Conservation (phyloP, 2,888 invertebrate species). For the Pteria penguin region DNA sequence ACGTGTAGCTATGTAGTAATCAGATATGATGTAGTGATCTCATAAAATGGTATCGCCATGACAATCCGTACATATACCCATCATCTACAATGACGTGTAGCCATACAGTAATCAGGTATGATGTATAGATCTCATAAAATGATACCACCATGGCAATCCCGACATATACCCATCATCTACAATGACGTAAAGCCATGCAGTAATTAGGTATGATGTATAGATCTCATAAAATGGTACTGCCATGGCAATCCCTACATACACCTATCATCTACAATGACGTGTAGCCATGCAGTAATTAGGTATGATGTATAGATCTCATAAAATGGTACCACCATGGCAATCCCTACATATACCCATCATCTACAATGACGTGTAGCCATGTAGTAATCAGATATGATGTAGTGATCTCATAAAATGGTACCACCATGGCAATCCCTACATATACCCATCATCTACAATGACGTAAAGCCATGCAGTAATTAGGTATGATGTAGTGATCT, state of each 20-base stretch:
- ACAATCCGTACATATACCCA: slow-evolving; percentile 94
- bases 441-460: slow-evolving; percentile 85
- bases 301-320: slow-evolving; percentile 64
- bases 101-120: slow-evolving; percentile 81
- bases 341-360: too few species aligned
- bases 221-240: slow-evolving; percentile 93
- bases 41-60: slow-evolving; percentile 95
- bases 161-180: slow-evolving; percentile 89
- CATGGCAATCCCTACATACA: slow-evolving; percentile 95
- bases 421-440: slow-evolving; percentile 85
- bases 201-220: slow-evolving; percentile 79
- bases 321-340: too few species aligned
- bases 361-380: too few species aligned
- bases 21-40: too few species aligned
- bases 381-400: too few species aligned
- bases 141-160: slow-evolving; percentile 94
- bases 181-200: slow-evolving; percentile 79
- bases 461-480: slow-evolving; percentile 80
- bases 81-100: slow-evolving; percentile 78
- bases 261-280: slow-evolving; percentile 83
- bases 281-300: slow-evolving; percentile 81
- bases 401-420: too few species aligned
- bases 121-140: slow-evolving; percentile 86
- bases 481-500: slow-evolving; percentile 80
- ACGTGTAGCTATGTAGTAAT: too few species aligned